Evolutionary conservation across 2,888 invertebrate species (phyloP).

Genomic region (Poecilobothrus nobilitatus): DNA sequence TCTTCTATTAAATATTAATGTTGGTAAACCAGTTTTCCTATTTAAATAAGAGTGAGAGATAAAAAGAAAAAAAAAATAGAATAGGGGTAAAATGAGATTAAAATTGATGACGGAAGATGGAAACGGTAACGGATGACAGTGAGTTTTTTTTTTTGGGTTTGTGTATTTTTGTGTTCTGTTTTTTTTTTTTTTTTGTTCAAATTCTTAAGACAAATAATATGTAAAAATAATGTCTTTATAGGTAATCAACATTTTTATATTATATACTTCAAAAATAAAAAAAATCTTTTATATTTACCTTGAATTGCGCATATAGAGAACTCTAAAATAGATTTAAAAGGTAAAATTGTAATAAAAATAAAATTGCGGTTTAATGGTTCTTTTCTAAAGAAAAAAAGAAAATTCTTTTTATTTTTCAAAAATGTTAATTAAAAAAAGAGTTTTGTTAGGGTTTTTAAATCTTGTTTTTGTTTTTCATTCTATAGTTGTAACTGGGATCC

Average conservation of each 20-base stretch:
- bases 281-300: too few species aligned
- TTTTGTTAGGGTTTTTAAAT: background rate
- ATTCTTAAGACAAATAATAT: background rate
- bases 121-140: too few species aligned
- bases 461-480: too few species aligned
- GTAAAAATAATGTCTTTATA: slow-evolving; percentile 5
- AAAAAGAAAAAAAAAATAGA: too few species aligned
- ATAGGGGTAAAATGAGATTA: too few species aligned
- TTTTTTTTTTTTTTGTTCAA: background rate
- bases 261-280: too few species aligned
- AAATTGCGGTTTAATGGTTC: background rate
- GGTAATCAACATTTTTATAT: background rate
- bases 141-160: too few species aligned
- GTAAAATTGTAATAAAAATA: background rate
- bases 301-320: too few species aligned
- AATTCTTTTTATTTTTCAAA: background rate
- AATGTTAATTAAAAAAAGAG: background rate
- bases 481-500: too few species aligned
- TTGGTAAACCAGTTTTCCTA: background rate
- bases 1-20: background rate
- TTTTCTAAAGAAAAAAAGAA: background rate
- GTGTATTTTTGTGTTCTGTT: background rate
- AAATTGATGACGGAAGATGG: too few species aligned
- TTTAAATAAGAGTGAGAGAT: background rate
- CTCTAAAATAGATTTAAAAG: too few species aligned